These are phyloP conservation scores for Caretta caretta DNA, from an alignment of 2,113 vertebrate genomes.

Conservation along the genomic window DNA sequence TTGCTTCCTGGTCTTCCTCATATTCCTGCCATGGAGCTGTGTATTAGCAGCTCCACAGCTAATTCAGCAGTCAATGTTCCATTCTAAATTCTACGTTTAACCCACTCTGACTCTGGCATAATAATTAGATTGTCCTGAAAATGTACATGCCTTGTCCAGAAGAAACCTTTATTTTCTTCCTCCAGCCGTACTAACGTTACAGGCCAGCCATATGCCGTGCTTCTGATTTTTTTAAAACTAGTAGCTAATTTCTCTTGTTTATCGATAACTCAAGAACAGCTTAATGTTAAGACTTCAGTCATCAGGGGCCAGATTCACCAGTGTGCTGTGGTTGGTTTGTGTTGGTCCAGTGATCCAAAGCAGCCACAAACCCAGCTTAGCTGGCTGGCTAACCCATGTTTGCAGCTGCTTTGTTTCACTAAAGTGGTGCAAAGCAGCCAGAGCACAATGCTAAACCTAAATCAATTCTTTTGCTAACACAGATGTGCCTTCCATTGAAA, in stretches of 20 bases:
- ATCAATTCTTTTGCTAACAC: neutral
- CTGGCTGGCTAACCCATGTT: neutral
- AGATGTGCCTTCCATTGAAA: neutral
- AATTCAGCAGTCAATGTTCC: neutral
- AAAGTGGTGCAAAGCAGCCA: neutral
- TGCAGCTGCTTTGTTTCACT: neutral
- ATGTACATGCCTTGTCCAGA: fast-evolving
- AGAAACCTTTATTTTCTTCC: neutral
- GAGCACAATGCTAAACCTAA: neutral
- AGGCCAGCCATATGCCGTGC: neutral
- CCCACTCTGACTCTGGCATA: neutral
- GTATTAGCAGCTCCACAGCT: neutral
- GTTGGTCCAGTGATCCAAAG: neutral
- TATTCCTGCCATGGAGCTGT: neutral
- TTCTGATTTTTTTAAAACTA: neutral
- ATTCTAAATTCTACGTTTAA: neutral
- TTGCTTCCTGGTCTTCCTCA: slow-evolving; percentile 32
- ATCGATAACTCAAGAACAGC: neutral
- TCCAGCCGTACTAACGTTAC: neutral
- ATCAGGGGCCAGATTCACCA: fast-evolving
- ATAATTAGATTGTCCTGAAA: neutral
- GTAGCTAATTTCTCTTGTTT: neutral
- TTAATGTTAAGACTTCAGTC: neutral
- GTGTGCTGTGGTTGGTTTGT: neutral
- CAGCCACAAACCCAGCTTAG: neutral